These are phyloP conservation scores for Gryon sp. DNA, from an alignment of 1,140 invertebrate genomes.

Conservation along the genomic window DNA sequence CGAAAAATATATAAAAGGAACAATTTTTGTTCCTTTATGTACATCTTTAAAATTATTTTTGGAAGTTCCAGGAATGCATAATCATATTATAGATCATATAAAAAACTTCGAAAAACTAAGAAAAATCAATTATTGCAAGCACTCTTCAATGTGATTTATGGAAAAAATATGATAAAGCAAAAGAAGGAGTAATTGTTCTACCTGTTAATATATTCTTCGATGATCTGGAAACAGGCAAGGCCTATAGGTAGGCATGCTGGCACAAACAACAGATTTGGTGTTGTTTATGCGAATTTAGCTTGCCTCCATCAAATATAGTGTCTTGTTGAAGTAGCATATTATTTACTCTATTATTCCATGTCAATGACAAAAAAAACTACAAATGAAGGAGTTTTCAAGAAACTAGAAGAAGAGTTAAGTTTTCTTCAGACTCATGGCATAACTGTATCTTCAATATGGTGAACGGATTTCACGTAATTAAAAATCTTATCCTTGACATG, in stretches of 20 bases:
- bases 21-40: neutral
- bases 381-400: neutral
- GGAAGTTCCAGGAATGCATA: neutral
- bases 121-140: neutral
- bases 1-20: no score
- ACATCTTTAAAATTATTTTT: neutral
- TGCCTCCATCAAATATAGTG: neutral
- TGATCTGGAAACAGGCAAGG: neutral
- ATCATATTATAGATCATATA: neutral
- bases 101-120: neutral
- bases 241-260: neutral
- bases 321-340: neutral
- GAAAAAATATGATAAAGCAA: neutral
- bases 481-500: constrained; percentile 4
- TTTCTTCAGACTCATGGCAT: neutral
- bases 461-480: neutral
- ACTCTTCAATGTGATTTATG: neutral
- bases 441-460: neutral
- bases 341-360: neutral
- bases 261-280: neutral
- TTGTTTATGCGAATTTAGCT: neutral
- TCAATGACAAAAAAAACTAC: constrained; percentile 1
- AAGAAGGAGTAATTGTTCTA: neutral
- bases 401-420: constrained; percentile 10
- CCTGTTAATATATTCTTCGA: neutral